phyloP scores from a whole-genome alignment of 2,113 vertebrate genomes.

The Orthochromis indermauri region DNA sequence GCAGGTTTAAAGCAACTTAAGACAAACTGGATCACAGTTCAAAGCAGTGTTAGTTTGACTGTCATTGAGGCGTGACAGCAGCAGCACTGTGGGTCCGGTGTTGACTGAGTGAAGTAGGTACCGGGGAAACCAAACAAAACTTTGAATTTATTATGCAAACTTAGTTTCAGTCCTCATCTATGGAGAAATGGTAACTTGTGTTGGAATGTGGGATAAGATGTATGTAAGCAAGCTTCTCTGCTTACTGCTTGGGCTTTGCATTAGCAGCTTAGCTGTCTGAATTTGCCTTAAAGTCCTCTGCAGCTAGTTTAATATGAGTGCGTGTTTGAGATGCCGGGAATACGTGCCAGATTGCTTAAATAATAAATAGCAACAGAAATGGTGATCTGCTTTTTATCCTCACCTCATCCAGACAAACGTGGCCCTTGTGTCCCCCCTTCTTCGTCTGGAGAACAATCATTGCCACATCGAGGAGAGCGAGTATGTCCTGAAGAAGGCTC shows the following conservation, averaged over 20 bases:
- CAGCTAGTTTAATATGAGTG: not conserved
- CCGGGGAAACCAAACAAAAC: not conserved
- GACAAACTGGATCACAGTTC: not conserved
- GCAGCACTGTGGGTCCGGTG: not conserved
- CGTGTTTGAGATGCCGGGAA: not conserved
- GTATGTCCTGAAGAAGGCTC: slow-evolving; percentile 93
- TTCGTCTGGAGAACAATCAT: slow-evolving; percentile 97
- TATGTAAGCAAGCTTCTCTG: not conserved
- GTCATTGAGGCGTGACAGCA: not conserved
- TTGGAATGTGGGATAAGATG: not conserved
- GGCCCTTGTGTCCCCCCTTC: slow-evolving; percentile 88
- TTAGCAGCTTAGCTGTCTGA: not conserved
- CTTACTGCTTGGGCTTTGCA: not conserved
- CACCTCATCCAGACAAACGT: slow-evolving; percentile 81
- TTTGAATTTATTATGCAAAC: not conserved
- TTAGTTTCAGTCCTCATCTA: not conserved
- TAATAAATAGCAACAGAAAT: not conserved
- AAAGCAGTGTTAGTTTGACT: not conserved
- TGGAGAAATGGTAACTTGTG: not conserved
- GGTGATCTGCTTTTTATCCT: not conserved
- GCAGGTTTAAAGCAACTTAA: not conserved
- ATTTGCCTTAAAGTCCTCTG: not conserved
- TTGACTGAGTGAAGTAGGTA: not conserved
- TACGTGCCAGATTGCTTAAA: not conserved
- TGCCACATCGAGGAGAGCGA: slow-evolving; percentile 98